phyloP scores from a whole-genome alignment of 2,797 vertebrate species.

The Trichosurus vulpecula region DNA sequence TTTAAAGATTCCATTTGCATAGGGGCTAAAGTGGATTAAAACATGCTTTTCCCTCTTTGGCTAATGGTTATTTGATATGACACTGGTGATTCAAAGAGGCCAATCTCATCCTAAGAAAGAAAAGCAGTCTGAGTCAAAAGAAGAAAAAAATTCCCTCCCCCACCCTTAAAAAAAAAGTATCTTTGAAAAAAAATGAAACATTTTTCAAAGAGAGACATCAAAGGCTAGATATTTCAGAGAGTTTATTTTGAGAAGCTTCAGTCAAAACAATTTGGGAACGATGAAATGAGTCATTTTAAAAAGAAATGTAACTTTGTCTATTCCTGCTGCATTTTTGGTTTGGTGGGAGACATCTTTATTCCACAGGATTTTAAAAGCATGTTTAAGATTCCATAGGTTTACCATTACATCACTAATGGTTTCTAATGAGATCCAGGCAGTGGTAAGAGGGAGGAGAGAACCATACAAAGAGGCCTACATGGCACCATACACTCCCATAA shows the following conservation, averaged over 20 bases:
- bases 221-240: constrained; percentile 67
- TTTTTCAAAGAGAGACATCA: constrained; percentile 74
- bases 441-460: constrained; percentile 54
- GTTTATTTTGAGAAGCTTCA: constrained; percentile 77
- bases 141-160: constrained; percentile 58
- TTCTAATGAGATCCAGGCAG: constrained; percentile 84
- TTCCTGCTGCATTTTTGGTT: constrained; percentile 73
- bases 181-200: constrained; percentile 65
- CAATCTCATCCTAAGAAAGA: constrained; percentile 64
- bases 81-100: constrained; percentile 63
- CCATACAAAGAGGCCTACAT: constrained; percentile 59
- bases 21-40: constrained; percentile 76
- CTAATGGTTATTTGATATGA: constrained; percentile 75
- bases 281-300: constrained; percentile 72
- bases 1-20: constrained; percentile 71
- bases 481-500: constrained; percentile 50
- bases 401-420: constrained; percentile 81
- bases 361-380: constrained; percentile 78
- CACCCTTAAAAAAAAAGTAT: background rate
- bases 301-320: constrained; percentile 68
- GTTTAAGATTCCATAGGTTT: constrained; percentile 83
- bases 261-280: constrained; percentile 78
- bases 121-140: constrained; percentile 70
- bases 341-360: constrained; percentile 73
- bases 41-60: constrained; percentile 66